Conservation (phyloP, 2,113 vertebrate genomes). For the Glaucidium brasilianum region DNA sequence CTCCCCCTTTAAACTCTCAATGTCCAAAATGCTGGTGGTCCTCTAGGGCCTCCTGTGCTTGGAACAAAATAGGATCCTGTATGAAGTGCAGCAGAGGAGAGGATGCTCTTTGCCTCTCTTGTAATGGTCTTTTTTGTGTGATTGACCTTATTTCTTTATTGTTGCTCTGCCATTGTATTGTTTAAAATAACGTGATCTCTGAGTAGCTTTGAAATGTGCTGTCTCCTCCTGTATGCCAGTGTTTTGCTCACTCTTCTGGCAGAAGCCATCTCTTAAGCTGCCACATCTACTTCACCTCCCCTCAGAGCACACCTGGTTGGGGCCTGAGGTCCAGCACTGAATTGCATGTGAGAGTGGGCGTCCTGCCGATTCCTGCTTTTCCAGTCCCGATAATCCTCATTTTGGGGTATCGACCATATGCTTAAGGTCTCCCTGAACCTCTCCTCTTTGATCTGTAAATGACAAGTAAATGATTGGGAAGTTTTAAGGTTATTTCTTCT, state of each 20-base stretch:
- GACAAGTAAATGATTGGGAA: background rate
- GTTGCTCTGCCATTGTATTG: background rate
- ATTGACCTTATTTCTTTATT: background rate
- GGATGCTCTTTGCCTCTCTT: background rate
- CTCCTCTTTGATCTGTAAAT: background rate
- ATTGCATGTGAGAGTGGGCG: accelerated
- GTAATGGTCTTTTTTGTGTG: background rate
- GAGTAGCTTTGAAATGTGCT: background rate
- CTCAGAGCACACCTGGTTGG: background rate
- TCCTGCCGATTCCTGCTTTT: background rate
- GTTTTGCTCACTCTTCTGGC: background rate
- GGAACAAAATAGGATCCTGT: background rate
- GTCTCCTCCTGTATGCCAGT: background rate
- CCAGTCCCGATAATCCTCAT: background rate
- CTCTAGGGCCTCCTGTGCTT: background rate
- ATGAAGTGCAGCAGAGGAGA: background rate
- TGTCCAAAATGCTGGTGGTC: background rate
- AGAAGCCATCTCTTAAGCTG: background rate
- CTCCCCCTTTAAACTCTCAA: background rate
- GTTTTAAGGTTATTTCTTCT: background rate
- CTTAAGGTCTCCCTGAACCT: background rate
- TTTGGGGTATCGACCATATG: background rate
- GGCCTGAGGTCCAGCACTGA: background rate
- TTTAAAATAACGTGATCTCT: accelerated
- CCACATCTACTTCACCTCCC: background rate